Percentiles rank a stretch among this genome's conserved stretches.
Conservation (phyloP, 2,113 vertebrate genomes). For the Zosterops japonicus region DNA sequence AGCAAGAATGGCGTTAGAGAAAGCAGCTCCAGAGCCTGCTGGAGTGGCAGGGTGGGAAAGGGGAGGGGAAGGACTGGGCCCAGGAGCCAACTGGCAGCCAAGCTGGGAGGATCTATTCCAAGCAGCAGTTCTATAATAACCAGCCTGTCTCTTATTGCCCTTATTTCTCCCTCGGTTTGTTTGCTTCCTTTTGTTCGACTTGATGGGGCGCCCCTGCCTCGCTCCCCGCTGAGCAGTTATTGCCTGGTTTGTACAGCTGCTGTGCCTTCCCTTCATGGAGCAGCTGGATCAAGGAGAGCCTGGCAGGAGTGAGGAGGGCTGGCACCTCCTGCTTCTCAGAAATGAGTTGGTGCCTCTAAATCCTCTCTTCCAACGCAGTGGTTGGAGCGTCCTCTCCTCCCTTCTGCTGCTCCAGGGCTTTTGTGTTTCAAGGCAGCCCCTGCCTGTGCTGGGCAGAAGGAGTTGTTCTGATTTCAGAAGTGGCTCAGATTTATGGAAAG, state of each 20-base stretch:
- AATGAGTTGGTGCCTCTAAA: background rate
- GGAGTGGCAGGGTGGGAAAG: background rate
- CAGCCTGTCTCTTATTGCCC: background rate
- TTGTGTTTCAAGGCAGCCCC: background rate
- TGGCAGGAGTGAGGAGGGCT: background rate
- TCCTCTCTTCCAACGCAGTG: accelerated
- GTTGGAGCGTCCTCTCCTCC: background rate
- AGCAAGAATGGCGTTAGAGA: accelerated
- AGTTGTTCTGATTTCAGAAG: background rate
- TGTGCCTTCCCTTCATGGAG: background rate
- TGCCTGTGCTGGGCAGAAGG: background rate
- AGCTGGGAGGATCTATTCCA: background rate
- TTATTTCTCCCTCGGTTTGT: background rate
- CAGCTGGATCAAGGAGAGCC: background rate
- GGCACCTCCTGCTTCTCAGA: background rate
- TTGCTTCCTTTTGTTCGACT: background rate
- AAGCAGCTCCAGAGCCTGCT: background rate
- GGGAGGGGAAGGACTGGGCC: background rate
- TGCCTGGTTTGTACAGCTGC: conserved; percentile 39
- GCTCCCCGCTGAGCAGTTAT: background rate
- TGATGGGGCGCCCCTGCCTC: background rate
- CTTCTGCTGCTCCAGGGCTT: background rate
- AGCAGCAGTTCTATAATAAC: background rate
- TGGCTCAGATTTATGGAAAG: background rate
- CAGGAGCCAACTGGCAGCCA: background rate